Percentiles rank a stretch among this genome's conserved stretches.
phyloP scores from a whole-genome alignment of 2,888 invertebrate genomes.

The Octodonta nipae region DNA sequence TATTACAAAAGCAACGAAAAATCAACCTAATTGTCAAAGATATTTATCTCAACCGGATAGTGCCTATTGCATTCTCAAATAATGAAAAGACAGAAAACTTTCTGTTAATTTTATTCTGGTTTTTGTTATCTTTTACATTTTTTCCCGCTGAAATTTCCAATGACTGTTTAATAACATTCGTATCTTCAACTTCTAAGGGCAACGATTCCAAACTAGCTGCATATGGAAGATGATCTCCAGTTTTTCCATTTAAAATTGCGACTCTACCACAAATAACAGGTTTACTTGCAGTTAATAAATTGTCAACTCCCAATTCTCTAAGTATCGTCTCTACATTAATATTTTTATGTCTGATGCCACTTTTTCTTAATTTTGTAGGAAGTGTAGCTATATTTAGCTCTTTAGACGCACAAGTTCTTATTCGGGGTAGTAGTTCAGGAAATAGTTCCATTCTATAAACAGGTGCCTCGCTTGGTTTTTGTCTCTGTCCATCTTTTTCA shows the following conservation, averaged over 20 bases:
- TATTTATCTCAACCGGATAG: too few relatives aligned
- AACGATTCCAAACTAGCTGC: conserved; percentile 22
- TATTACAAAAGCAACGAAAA: too few relatives aligned
- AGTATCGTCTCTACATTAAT: conserved; percentile 8
- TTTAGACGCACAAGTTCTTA: neutral
- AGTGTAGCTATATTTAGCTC: neutral
- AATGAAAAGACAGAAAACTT: too few relatives aligned
- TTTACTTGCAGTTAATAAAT: conserved; percentile 22
- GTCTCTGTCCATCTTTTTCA: neutral
- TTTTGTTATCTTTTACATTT: too few relatives aligned
- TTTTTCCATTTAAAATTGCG: conserved; percentile 21
- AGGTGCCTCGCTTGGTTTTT: neutral
- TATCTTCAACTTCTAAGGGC: conserved; percentile 20
- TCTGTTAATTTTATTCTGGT: too few relatives aligned
- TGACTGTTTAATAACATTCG: conserved; percentile 20
- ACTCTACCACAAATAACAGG: conserved; percentile 25
- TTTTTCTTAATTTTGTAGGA: neutral
- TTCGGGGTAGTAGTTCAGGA: neutral
- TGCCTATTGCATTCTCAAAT: too few relatives aligned
- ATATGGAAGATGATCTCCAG: conserved; percentile 21
- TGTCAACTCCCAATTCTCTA: conserved; percentile 21
- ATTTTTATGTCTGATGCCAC: neutral
- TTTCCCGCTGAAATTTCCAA: too few relatives aligned
- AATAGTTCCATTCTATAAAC: too few relatives aligned
- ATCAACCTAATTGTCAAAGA: too few relatives aligned